Percentiles rank a stretch among this genome's conserved stretches.
These are phyloP conservation scores for Paracanthobrama guichenoti DNA, from an alignment of 2,113 vertebrate genomes.

Conservation along the genomic window DNA sequence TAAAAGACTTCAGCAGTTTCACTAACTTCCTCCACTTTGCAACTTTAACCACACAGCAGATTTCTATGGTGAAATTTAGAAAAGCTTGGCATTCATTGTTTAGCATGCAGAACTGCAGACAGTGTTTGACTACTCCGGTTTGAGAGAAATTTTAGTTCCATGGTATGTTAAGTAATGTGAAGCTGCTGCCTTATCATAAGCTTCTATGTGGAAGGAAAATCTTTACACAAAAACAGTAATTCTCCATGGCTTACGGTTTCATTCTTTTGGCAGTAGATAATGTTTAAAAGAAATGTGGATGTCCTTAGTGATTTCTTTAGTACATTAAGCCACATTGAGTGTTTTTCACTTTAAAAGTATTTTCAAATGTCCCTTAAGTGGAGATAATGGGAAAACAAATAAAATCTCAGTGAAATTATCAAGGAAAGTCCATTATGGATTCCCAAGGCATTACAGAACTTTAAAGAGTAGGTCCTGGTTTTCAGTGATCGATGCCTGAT, in stretches of 20 bases:
- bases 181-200: not conserved
- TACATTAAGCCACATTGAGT: not conserved
- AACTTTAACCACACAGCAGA: not conserved
- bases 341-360: constrained; percentile 11
- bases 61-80: not conserved
- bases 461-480: not conserved
- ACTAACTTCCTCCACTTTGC: not conserved
- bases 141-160: not conserved
- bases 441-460: not conserved
- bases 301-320: not conserved
- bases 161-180: not conserved
- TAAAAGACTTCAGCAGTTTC: not conserved
- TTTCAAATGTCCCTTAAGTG: not conserved
- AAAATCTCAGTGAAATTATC: constrained; percentile 9
- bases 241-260: not conserved
- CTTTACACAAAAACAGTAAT: not conserved
- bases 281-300: not conserved
- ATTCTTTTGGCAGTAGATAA: not conserved
- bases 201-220: not conserved
- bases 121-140: not conserved
- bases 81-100: not conserved
- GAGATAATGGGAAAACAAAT: constrained; percentile 13
- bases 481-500: not conserved
- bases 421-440: not conserved
- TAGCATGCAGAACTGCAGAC: too few relatives aligned